Evolutionary conservation across 2,888 invertebrate species (phyloP), one percentile per base, ranked within the genome.

Genomic region (Coleophora deauratella): DNA sequence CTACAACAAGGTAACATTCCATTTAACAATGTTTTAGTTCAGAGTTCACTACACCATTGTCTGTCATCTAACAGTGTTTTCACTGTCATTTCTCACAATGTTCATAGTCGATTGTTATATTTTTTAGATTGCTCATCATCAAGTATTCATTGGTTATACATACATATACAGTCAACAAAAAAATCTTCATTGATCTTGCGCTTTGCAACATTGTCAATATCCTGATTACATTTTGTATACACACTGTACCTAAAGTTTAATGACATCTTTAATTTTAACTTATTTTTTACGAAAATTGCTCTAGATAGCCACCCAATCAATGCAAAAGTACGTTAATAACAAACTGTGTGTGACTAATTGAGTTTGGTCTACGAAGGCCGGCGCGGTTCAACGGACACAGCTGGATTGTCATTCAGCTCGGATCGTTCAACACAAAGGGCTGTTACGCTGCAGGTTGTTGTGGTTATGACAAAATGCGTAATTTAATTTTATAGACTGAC

Each of bases 1-100:
- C 3, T 6, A 21, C 6, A 21, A 21, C 21, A 21, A 21, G 21
- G 6, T 4, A 4, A 6, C 21, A 21, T 21, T 21, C 21, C 21
- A 21, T 21, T 21, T 21, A 21, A 21, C 21, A 21, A 21, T 21
- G 21, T 21, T n/a, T n/a, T n/a, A n/a, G n/a, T n/a, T 21, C 21
- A 21, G 3, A 21, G 21, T 21, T 21, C 21, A 21, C 21, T 21
- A 21, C 21, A 21, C 21, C 6, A 21, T 21, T 21, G 3, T 21
- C 21, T 21, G 21, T 4, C 21, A 21, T 6, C n/a, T 6, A 21
- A 4, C 21, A 21, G 6, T 21, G 54, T 55, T 65, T 66, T 65
- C 59, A 58, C 59, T 54, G 47, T 50, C 31, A 34, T 21, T 52
- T 62, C 53, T 57, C 54, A 52, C 50, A 48, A n/a, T 46, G 42